Percentiles rank a stretch among this genome's conserved stretches.
Evolutionary conservation across 64 coral and sea anemone species (phyloP).

Genomic region (Orbicella faveolata): DNA sequence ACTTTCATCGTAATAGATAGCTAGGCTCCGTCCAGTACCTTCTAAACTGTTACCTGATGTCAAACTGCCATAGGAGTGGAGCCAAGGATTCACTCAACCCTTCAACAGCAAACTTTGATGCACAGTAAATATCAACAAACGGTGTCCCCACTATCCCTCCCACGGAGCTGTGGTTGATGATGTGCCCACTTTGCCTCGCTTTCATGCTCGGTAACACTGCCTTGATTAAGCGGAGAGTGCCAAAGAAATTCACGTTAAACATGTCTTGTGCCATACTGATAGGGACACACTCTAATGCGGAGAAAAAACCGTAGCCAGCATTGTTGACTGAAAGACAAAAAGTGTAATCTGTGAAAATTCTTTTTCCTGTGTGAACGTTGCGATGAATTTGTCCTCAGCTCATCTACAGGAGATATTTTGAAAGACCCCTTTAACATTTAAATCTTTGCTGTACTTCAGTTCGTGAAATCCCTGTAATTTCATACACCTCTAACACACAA

Average conservation of each 20-base stretch:
- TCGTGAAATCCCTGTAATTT: too few relatives aligned
- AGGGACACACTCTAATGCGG: conserved; percentile 23
- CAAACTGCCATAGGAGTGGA: conserved; percentile 55
- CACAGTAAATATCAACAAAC: conserved; percentile 44
- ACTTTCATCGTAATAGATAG: too few relatives aligned
- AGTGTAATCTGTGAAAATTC: neutral
- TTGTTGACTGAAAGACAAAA: conserved; percentile 47
- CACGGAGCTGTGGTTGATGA: conserved; percentile 49
- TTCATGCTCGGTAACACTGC: conserved; percentile 64
- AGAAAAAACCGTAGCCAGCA: conserved; percentile 35
- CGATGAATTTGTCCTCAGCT: too few relatives aligned
- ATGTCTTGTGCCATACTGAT: conserved; percentile 36
- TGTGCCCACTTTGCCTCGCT: conserved; percentile 31
- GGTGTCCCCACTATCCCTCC: conserved; percentile 31
- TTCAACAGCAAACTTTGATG: conserved; percentile 73
- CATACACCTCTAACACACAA: too few relatives aligned
- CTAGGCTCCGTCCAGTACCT: too few relatives aligned
- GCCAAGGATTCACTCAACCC: conserved; percentile 52
- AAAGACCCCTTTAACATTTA: too few relatives aligned
- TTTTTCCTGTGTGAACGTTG: too few relatives aligned
- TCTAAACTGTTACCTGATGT: conserved; percentile 44
- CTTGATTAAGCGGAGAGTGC: conserved; percentile 43
- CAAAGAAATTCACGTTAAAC: conserved; percentile 63
- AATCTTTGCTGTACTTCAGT: too few relatives aligned
- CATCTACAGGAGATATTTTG: too few relatives aligned